Evolutionary conservation across 92 coral and sea anemone species (phyloP), one percentile per base, ranked within the genome.

Genomic region (Palythoa caribaeorum): DNA sequence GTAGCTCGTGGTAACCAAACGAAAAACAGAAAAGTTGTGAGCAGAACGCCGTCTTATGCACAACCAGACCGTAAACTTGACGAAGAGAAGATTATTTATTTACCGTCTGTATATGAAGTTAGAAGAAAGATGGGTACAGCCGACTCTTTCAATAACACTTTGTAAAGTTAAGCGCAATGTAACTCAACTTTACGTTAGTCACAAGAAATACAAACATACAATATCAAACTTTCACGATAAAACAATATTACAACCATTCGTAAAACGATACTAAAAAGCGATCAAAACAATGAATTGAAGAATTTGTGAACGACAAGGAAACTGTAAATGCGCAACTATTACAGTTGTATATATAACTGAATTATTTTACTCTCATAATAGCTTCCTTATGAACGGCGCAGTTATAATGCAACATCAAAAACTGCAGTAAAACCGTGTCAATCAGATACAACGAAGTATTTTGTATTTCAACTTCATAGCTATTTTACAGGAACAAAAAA

Each of bases 1-100:
- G 86, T 81, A 3, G 51, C 86, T 38, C 86, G 86, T 81, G 66
- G 86, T 76, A 81, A 81, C 76, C 86, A 68, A 21, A 47, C 66
- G 14, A 81, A 81, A 51, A 55, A 28, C 36, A 81, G 76, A 35
- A 81, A 81, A 50, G 28, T 68, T 28, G 76, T 68, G 44, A 81
- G 86, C 39, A 28, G 76, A 65, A 50, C 44, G 2, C 55, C 86
- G 0, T 28, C 40, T 12, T 81, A 63, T 40, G 55, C 39, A 14
- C 75, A 68, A 14, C 86, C 86, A 8, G 86, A 81, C 38, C 63
- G 76, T 9, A 81, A 51, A 35, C 51, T 81, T 19, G 86, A 44
- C 8, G 86, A 81, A 13, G 76, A 81, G 39, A 68, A 63, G n/a
- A 8, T 81, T 16, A 37, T 81, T 51, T 81, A 81, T 37, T 21